Base-by-base conservation (phyloP, 2,113 vertebrate genomes). In the Chloropsis cyanopogon region DNA sequence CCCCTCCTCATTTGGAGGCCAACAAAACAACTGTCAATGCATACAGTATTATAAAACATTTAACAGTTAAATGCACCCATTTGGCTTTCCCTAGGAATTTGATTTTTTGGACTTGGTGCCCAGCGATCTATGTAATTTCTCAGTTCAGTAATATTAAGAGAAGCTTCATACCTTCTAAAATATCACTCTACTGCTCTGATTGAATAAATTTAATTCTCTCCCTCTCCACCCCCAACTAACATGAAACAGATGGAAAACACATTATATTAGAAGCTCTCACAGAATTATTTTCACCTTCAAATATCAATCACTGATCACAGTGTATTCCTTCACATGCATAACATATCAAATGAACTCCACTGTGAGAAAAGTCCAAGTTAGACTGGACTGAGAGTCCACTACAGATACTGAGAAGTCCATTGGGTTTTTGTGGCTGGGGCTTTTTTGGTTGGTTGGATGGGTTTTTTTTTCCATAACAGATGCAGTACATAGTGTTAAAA, bases 221-320 rank as follows among this genome's bases (percentile, higher is more conserved):
- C 19, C 28, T 92, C 33, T 37, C 42, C 33, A 70, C 13, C 47
- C 39, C 64, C 81, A 96, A 73, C 46, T 94, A 93, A 90, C 56
- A 91, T 39, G 68, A 89, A 96, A 83, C 84, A 96, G 64, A 88
- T 61, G 75, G 65, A 84, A 95, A 95, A 83, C 20, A 42, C 59
- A 86, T 87, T 90, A 81, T 17, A 90, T 37, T 87, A 46, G 31
- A 70, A 88, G 52, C 49, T 91, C 41, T 76, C 49, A 66, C 28
- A 69, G 14, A 85, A 82, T 82, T 79, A 59, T 88, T 85, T 92
- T 92, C 64, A 47, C 49, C 17, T 92, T 92, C 50, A 73, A 71
- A 82, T 72, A 89, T 21, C 28, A 83, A 41, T 72, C 41, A 78
- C 31, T 72, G 63, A 91, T 68, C 2, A 4, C 24, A 90, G 19